phyloP scores from a whole-genome alignment of 2,113 vertebrate species.

The Bucco capensis region DNA sequence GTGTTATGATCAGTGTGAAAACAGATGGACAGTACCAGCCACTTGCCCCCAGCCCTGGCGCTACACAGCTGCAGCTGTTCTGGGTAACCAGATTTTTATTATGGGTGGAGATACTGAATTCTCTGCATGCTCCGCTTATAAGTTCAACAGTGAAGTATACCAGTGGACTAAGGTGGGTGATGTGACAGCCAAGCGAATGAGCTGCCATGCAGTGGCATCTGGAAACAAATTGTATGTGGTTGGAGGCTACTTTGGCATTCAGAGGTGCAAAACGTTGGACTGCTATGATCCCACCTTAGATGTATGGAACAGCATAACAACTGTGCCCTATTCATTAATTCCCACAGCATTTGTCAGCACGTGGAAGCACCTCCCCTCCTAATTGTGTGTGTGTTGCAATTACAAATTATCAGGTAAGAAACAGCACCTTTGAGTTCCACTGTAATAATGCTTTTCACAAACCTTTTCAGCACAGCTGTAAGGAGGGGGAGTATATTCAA shows the following conservation, averaged over 20 bases:
- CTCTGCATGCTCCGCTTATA: conserved; percentile 81
- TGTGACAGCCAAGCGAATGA: conserved; percentile 83
- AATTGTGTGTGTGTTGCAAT: conserved; percentile 12
- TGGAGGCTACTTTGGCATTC: conserved; percentile 83
- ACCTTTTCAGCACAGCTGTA: not conserved
- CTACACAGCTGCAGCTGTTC: conserved; percentile 82
- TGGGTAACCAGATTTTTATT: conserved; percentile 84
- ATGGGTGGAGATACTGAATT: conserved; percentile 85
- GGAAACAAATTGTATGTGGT: conserved; percentile 84
- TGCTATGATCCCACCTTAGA: conserved; percentile 81
- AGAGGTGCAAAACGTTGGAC: conserved; percentile 83
- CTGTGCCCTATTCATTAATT: conserved; percentile 81
- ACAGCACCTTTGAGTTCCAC: not conserved
- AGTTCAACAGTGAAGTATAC: conserved; percentile 84
- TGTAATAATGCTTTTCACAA: not conserved
- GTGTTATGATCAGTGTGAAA: conserved; percentile 82
- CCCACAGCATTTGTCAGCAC: conserved; percentile 84
- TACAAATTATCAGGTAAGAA: conserved; percentile 68
- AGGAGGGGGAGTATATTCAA: not conserved
- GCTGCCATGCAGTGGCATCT: conserved; percentile 82
- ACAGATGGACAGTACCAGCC: conserved; percentile 82
- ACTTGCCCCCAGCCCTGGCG: conserved; percentile 86
- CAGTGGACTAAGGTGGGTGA: conserved; percentile 86
- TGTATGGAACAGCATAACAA: conserved; percentile 83
- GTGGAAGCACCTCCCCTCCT: conserved; percentile 84